A percentile compares a stretch with the other conserved stretches of the same genome.
Evolutionary conservation across 2,113 vertebrate species (phyloP).

Genomic region (Nettapus auritus): DNA sequence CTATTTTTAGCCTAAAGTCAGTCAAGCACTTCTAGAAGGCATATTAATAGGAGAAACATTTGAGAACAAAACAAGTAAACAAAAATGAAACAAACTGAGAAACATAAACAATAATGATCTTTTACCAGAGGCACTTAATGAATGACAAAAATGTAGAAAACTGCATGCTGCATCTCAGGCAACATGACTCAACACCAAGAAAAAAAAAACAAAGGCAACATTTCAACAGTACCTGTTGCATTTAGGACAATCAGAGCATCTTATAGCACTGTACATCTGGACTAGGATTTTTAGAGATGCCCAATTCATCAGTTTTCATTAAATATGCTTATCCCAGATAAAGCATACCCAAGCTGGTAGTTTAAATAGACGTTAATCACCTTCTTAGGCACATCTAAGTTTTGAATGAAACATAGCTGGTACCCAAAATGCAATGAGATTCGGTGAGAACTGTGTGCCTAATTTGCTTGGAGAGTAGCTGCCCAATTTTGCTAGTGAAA

Average conservation of each 20-base stretch:
- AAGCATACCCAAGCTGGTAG: not conserved
- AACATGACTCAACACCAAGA: not conserved
- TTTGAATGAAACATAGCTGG: not conserved
- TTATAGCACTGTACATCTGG: not conserved
- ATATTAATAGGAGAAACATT: constrained; percentile 50
- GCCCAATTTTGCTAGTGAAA: not conserved
- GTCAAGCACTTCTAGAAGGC: constrained; percentile 52
- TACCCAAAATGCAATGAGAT: not conserved
- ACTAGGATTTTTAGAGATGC: not conserved
- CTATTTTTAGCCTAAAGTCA: constrained; percentile 74
- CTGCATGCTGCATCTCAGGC: not conserved
- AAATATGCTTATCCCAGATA: not conserved
- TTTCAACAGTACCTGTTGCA: not conserved
- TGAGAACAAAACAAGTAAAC: constrained; percentile 46
- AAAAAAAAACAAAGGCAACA: not conserved
- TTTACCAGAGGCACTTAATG: not conserved
- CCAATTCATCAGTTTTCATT: not conserved
- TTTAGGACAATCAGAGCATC: not conserved
- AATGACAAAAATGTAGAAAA: not conserved
- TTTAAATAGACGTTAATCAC: not conserved
- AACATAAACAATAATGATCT: not conserved
- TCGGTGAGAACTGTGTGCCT: not conserved
- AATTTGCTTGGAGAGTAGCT: not conserved
- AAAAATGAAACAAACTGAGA: not conserved
- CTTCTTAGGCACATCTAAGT: not conserved